These are phyloP conservation scores for Gallirallus australis DNA, from an alignment of 2,797 vertebrate genomes.

Conservation along the genomic window DNA sequence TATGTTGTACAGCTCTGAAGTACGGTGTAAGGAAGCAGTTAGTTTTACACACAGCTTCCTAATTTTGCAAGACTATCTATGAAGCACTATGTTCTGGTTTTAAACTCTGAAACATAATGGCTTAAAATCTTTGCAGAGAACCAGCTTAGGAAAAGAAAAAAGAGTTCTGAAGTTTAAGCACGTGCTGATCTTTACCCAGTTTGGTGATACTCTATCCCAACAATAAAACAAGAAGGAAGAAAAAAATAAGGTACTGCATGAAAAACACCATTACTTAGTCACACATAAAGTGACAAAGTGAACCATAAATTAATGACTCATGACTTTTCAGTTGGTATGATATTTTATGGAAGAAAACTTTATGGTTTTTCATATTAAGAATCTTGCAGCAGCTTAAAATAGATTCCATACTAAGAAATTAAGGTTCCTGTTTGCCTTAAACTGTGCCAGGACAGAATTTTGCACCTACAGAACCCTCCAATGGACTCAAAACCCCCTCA, in stretches of 20 bases:
- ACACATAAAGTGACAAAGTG: background rate
- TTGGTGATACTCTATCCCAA: background rate
- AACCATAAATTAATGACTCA: background rate
- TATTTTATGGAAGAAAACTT: background rate
- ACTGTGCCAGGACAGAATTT: background rate
- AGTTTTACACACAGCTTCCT: background rate
- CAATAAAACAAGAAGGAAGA: background rate
- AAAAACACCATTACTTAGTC: background rate
- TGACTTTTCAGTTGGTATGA: background rate
- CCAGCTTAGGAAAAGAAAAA: background rate
- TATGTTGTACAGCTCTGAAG: background rate
- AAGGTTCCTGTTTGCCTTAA: background rate
- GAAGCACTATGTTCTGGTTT: background rate
- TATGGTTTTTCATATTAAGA: conserved; percentile 18
- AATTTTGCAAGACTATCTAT: background rate
- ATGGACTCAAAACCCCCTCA: background rate
- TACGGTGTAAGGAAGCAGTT: background rate
- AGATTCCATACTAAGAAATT: background rate
- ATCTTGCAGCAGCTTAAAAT: background rate
- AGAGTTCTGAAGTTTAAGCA: background rate
- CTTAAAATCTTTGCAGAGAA: background rate
- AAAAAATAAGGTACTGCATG: background rate
- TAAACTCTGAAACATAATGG: background rate
- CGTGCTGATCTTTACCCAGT: background rate
- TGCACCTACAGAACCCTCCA: background rate